phyloP scores from a whole-genome alignment of 2,888 invertebrate genomes.

The Euplagia quadripunctaria region DNA sequence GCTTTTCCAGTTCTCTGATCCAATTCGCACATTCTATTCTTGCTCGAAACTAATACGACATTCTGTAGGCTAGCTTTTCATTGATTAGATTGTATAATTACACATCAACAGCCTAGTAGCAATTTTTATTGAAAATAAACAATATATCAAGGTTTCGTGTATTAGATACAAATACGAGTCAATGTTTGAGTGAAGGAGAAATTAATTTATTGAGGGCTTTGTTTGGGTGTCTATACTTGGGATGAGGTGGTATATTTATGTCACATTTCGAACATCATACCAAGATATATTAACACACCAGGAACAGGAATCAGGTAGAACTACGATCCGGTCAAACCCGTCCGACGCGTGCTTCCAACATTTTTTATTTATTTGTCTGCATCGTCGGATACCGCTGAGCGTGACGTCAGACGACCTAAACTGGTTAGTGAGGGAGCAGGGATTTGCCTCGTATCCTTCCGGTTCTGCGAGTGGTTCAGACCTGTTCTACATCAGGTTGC shows the following conservation, averaged over 20 bases:
- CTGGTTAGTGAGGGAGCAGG: constrained; percentile 87
- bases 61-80: constrained; percentile 53
- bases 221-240: background rate
- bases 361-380: constrained; percentile 88
- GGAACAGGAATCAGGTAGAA: constrained; percentile 87
- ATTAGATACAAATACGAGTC: background rate
- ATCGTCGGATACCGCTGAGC: constrained; percentile 86
- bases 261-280: constrained; percentile 64
- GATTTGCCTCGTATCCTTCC: constrained; percentile 87
- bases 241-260: constrained; percentile 29
- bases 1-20: constrained; percentile 86
- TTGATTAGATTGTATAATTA: constrained; percentile 41
- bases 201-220: background rate
- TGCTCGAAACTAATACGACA: constrained; percentile 58
- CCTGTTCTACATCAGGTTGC: constrained; percentile 86
- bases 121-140: background rate
- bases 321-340: constrained; percentile 87
- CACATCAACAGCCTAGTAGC: background rate
- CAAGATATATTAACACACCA: constrained; percentile 79
- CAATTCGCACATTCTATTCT: constrained; percentile 81
- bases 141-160: constrained; percentile 8
- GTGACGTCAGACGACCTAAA: constrained; percentile 87
- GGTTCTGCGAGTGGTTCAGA: constrained; percentile 85
- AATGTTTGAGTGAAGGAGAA: background rate
- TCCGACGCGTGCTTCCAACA: constrained; percentile 87